These are phyloP conservation scores for Peromyscus attwateri DNA, from an alignment of 2,797 vertebrate genomes.

Conservation along the genomic window DNA sequence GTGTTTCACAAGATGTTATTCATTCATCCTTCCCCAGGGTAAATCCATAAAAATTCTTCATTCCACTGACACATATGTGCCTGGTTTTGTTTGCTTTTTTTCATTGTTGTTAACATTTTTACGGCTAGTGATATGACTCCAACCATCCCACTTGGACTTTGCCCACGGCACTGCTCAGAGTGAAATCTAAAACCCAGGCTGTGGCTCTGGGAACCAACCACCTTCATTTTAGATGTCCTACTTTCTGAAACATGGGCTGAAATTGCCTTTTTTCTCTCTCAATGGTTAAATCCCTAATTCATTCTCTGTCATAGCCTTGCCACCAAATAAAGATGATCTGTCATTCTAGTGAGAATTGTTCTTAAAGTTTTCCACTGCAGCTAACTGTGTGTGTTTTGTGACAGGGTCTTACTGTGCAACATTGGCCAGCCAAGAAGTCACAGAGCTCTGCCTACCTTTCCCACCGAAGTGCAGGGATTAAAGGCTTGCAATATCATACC, in stretches of 20 bases:
- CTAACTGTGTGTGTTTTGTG: too few relatives aligned
- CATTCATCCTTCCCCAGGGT: background rate
- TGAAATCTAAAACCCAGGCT: background rate
- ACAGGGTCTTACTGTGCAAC: background rate
- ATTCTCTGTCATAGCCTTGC: background rate
- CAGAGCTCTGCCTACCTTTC: background rate
- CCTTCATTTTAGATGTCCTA: background rate
- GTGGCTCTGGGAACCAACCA: background rate
- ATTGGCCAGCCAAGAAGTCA: background rate
- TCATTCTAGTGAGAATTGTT: background rate
- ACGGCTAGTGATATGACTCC: background rate
- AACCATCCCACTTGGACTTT: background rate
- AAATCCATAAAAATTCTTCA: background rate
- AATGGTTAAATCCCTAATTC: background rate
- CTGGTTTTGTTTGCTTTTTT: background rate
- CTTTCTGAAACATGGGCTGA: background rate
- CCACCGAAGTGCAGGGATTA: background rate
- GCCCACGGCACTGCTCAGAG: too few relatives aligned
- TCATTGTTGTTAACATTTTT: background rate
- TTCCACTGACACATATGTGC: background rate
- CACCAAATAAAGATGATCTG: background rate
- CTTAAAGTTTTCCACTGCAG: background rate
- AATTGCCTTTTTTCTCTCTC: background rate
- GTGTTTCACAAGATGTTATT: background rate
- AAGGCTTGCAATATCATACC: background rate